These are phyloP conservation scores for Tragulus kanchil DNA, from an alignment of 2,113 vertebrate species.

Conservation along the genomic window DNA sequence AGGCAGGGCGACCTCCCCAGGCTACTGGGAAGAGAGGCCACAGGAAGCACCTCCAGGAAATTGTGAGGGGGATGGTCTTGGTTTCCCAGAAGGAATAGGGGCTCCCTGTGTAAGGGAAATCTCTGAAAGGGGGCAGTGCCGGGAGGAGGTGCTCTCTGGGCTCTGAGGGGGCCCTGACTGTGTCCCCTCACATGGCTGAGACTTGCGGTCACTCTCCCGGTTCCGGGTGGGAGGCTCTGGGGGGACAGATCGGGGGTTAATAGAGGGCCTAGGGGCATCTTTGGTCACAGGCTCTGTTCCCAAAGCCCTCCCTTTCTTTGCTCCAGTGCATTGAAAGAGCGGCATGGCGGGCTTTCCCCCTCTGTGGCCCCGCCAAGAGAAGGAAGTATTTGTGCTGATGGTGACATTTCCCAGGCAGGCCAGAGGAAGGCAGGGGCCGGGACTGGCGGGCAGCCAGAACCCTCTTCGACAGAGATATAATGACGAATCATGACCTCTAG, in stretches of 20 bases:
- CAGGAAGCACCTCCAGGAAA: background rate
- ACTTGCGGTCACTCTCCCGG: background rate
- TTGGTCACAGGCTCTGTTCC: background rate
- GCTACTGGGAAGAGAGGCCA: background rate
- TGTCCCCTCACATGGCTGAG: background rate
- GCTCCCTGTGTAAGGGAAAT: background rate
- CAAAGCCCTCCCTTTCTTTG: background rate
- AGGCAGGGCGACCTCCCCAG: background rate
- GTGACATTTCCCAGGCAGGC: conserved; percentile 70
- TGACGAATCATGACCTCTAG: conserved; percentile 83
- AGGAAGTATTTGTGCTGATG: conserved; percentile 71
- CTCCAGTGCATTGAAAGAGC: background rate
- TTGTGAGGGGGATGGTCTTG: background rate
- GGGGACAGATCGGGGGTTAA: background rate
- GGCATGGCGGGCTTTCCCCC: conserved; percentile 11
- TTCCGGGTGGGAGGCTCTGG: background rate
- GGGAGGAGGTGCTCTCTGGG: background rate
- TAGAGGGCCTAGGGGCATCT: background rate
- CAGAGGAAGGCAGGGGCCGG: conserved; percentile 72
- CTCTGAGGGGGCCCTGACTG: background rate
- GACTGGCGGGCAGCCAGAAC: conserved; percentile 84
- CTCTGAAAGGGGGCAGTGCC: background rate
- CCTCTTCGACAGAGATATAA: conserved; percentile 78
- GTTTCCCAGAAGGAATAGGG: conserved; percentile 8
- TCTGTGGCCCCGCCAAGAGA: background rate